Conservation (phyloP, 2,888 invertebrate species). For the Pemphredon lugubris region DNA sequence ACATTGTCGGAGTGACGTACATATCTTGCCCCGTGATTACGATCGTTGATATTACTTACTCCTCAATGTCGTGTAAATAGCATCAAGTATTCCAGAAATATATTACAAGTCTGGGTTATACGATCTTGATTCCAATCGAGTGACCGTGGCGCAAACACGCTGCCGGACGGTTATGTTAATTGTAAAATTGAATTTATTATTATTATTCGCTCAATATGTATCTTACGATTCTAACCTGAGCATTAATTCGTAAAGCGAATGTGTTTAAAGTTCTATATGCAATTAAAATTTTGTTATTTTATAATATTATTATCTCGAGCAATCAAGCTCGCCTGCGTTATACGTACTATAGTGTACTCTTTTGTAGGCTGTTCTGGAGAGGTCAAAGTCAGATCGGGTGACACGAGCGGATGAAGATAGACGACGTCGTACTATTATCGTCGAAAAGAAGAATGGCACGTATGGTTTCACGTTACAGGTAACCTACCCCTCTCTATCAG, state of each 20-base stretch:
- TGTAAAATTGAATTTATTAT: too few relatives aligned
- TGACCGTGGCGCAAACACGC: background rate
- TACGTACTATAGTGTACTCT: constrained; percentile 8
- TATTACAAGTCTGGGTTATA: background rate
- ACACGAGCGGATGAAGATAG: constrained; percentile 92
- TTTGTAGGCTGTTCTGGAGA: constrained; percentile 85
- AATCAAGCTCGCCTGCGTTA: background rate
- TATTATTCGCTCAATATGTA: too few relatives aligned
- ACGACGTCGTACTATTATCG: constrained; percentile 93
- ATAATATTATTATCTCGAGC: background rate
- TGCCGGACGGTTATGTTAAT: too few relatives aligned
- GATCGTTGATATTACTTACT: background rate
- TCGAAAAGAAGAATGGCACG: constrained; percentile 93
- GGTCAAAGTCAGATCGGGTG: constrained; percentile 88
- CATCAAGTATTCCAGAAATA: background rate
- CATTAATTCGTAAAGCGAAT: too few relatives aligned
- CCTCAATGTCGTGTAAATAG: background rate
- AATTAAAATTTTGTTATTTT: too few relatives aligned
- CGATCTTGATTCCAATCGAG: background rate
- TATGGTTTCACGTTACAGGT: constrained; percentile 97
- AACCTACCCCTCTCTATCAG: constrained; percentile 27
- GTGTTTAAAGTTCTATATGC: too few relatives aligned
- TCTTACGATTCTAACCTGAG: too few relatives aligned
- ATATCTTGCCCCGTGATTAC: background rate
- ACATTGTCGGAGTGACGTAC: background rate